phyloP scores from a whole-genome alignment of 2,888 invertebrate genomes.

The Perizoma flavofasciatum region DNA sequence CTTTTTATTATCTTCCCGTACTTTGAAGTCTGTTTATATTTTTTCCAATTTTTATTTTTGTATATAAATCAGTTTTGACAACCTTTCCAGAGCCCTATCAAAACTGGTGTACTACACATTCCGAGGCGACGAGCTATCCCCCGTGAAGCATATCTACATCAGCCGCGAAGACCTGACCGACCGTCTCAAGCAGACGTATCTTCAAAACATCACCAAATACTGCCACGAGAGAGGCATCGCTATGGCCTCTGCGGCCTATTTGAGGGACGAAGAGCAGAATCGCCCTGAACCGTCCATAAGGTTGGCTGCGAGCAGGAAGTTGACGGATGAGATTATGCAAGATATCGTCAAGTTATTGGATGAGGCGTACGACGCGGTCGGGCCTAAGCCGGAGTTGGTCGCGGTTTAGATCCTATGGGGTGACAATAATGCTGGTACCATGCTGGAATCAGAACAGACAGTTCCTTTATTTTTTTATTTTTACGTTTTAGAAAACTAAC shows the following conservation, averaged over 20 bases:
- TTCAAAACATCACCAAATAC: conserved; percentile 86
- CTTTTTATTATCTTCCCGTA: too few relatives aligned
- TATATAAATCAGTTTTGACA: not conserved
- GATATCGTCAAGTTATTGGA: conserved; percentile 63
- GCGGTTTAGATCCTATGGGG: conserved; percentile 36
- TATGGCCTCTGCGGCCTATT: conserved; percentile 87
- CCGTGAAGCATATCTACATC: conserved; percentile 90
- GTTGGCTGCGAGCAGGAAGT: conserved; percentile 86
- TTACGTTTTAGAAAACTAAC: too few relatives aligned
- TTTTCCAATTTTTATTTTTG: too few relatives aligned
- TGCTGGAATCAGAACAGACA: too few relatives aligned
- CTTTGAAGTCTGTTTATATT: too few relatives aligned
- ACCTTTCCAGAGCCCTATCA: conserved; percentile 65
- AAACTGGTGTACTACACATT: conserved; percentile 76
- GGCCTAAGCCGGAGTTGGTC: conserved; percentile 61
- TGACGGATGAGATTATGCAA: conserved; percentile 86
- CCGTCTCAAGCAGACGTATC: conserved; percentile 76
- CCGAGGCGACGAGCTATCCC: conserved; percentile 86
- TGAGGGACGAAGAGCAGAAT: conserved; percentile 86
- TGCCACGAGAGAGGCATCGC: conserved; percentile 88
- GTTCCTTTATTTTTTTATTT: too few relatives aligned
- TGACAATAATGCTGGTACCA: not conserved
- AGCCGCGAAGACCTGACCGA: conserved; percentile 73
- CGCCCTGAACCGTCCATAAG: conserved; percentile 89
- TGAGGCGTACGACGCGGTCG: conserved; percentile 70